Evolutionary conservation across 2,797 vertebrate genomes (phyloP), one percentile per base, ranked within the genome.

Genomic region (Amphiprion clarkii): DNA sequence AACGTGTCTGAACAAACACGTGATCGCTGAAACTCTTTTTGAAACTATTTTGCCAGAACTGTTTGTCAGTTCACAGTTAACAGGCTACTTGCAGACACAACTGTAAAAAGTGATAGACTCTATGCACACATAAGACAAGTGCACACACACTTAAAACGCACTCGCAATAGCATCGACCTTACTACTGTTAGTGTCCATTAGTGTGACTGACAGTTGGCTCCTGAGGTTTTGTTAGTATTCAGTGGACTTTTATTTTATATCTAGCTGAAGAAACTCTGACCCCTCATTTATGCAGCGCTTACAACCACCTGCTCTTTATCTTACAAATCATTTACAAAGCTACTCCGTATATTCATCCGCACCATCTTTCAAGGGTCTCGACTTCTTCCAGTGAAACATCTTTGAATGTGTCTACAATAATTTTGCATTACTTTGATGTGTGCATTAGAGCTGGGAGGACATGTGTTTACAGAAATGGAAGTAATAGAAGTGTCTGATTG

Each of bases 141-240:
- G 2, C 12, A 6, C 10, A 31, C 42, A 23, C 17, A 48, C 19
- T 31, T 5, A 40, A 33, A 77, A 61, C 60, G 42, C 2, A 48
- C 33, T 17, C n/a, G 36, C 31, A 72, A 62, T 65, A 57, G 31
- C 42, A 73, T 2, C 76, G 74, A 80, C 76, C 71, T 78, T 53
- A 66, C 60, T 23, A 10, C 64, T 67, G 85, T 88, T 88, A 74
- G 68, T 79, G 68, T 89, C 86, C 71, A 86, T 91, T 89, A 86
- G 31, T 70, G 60, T 87, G 89, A 91, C 49, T 86, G 91, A 82
- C 87, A 87, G 70, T 66, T 39, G 44, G 61, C 69, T 83, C 48
- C 54, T n/a, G 78, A 77, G 68, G 23, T 71, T 68, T 70, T 65
- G 49, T 87, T 83, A 57, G 74, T 62, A 86, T 90, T 76, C 81